Evolutionary conservation across 2,113 vertebrate species (phyloP), one percentile per base, ranked within the genome.

Genomic region (Cyprichromis sp.): DNA sequence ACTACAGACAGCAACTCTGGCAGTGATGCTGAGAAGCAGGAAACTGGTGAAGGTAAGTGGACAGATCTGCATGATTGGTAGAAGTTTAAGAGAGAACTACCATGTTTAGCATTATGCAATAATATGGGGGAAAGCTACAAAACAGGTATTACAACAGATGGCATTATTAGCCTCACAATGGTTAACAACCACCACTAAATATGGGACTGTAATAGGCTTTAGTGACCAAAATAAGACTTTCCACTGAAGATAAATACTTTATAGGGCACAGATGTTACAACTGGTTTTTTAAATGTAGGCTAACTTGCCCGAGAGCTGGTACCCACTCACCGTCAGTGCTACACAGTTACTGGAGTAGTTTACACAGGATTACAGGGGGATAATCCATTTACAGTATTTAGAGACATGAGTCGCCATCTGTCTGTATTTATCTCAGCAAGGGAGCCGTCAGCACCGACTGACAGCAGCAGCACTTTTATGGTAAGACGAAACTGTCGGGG

Each of bases 401-500:
- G 91, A 90, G 91, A 93, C 95, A 95, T 95, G 94, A 96, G 93
- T 95, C 92, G 89, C 96, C 96, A 97, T 96, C 96, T 96, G 96
- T 94, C 89, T 91, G 87, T 86, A 88, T 91, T 95, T 89, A 95
- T 90, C 92, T 78, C 92, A 86, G 93, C 21, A 85, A 95, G 91
- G 85, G 87, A 94, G 86, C 89, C 85, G 80, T 79, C 84, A 17
- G 66, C 31, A 50, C 87, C 87, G 84, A 17, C 90, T 66, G 86
- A 68, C 89, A 81, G 45, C 59, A 55, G 83, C 84, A 82, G 7
- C n/a, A 31, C 47, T 16, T 42, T 5, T 21, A 40, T 36, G 84
- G 80, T 85, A 66, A 90, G 79, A 86, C 2, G 7, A 71, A 36
- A 38, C 31, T 38, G 54, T 34, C 4, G 7, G 4, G 10, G 36